A percentile compares a stretch with the other conserved stretches of the same genome.
Evolutionary conservation across 64 coral and sea anemone species (phyloP).

Genomic region (Stylophora pistillata): DNA sequence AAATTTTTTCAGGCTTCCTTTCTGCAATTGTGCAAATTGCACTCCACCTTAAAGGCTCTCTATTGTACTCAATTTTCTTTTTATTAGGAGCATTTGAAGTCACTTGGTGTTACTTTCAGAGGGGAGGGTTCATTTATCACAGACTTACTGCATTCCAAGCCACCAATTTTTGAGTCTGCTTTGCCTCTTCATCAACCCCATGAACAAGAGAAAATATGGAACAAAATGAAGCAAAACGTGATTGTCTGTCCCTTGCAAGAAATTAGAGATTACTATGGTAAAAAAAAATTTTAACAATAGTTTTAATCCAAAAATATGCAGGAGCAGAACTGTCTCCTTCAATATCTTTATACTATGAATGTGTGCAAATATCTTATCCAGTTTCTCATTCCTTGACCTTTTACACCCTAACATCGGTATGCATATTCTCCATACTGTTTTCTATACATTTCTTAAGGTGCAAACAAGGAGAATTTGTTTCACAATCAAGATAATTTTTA

Average conservation of each 20-base stretch:
- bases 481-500: too few relatives aligned
- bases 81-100: not conserved
- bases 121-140: slow-evolving; percentile 69
- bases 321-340: too few relatives aligned
- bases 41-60: not conserved
- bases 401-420: too few relatives aligned
- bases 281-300: not conserved
- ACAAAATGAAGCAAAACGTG: slow-evolving; percentile 88
- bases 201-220: slow-evolving; percentile 82
- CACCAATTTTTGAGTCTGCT: slow-evolving; percentile 80
- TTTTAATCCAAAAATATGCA: too few relatives aligned
- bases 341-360: too few relatives aligned
- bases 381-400: too few relatives aligned
- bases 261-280: slow-evolving; percentile 98
- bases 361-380: too few relatives aligned
- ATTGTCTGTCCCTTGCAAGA: slow-evolving; percentile 87
- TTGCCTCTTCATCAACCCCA: slow-evolving; percentile 82
- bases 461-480: too few relatives aligned
- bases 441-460: too few relatives aligned
- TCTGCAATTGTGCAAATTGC: too few relatives aligned
- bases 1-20: too few relatives aligned
- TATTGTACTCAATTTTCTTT: not conserved
- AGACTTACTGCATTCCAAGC: slow-evolving; percentile 84
- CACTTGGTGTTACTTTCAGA: slow-evolving; percentile 18
- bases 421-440: too few relatives aligned